Evolutionary conservation across 2,113 vertebrate species (phyloP).

Genomic region (Prionailurus viverrinus): DNA sequence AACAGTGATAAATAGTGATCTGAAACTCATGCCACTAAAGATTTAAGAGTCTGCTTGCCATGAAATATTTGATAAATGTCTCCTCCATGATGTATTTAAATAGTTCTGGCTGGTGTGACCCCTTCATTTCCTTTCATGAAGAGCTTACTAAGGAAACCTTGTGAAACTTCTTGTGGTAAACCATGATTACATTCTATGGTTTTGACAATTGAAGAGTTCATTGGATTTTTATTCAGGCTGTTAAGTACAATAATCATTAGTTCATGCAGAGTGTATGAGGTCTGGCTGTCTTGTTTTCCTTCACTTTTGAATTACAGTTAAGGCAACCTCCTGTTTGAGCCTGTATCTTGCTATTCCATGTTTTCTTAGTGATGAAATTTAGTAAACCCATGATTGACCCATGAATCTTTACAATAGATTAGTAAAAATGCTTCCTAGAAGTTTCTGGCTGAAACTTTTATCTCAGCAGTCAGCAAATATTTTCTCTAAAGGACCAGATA

Average conservation of each 20-base stretch:
- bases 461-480: not conserved
- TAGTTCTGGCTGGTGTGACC: conserved; percentile 13
- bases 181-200: conserved; percentile 2
- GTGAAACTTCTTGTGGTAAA: not conserved
- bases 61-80: conserved; percentile 42
- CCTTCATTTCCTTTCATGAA: conserved; percentile 51
- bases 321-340: not conserved
- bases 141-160: conserved; percentile 32
- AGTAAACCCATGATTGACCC: not conserved
- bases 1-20: conserved; percentile 38
- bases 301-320: conserved; percentile 37
- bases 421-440: conserved; percentile 18
- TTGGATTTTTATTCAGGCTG: conserved; percentile 53
- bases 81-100: conserved; percentile 51
- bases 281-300: not conserved
- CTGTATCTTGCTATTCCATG: not conserved
- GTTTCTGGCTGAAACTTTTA: conserved; percentile 16
- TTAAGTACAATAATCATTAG: conserved; percentile 50
- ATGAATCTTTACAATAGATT: conserved; percentile 29
- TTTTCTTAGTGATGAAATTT: conserved; percentile 39
- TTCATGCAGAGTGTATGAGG: not conserved
- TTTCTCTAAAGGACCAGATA: conserved; percentile 38
- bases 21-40: conserved; percentile 26
- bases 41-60: conserved; percentile 41
- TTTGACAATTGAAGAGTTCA: conserved; percentile 30